These are phyloP conservation scores for Pelvicachromis taeniatus DNA, from an alignment of 2,113 vertebrate species.

Conservation along the genomic window DNA sequence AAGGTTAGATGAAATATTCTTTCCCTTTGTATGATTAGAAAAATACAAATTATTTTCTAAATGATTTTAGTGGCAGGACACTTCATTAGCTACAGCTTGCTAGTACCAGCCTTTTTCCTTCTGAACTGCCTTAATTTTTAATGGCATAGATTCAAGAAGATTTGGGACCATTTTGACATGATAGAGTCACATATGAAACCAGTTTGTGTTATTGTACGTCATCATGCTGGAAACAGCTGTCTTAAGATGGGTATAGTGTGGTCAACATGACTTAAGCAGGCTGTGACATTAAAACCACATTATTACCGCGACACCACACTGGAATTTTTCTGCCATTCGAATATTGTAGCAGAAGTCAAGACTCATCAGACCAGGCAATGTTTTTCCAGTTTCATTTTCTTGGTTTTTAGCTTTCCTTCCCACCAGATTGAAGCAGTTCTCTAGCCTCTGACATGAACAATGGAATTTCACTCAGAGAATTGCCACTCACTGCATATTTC, in stretches of 20 bases:
- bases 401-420: background rate
- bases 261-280: background rate
- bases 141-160: background rate
- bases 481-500: rapidly evolving
- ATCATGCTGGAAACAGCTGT: background rate
- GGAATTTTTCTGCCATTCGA: background rate
- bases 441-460: background rate
- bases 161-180: background rate
- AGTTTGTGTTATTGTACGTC: background rate
- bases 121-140: background rate
- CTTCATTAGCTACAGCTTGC: background rate
- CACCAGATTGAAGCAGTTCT: rapidly evolving
- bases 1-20: background rate
- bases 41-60: rapidly evolving
- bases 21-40: background rate
- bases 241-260: background rate
- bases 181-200: background rate
- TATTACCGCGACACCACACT: background rate
- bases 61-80: background rate
- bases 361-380: background rate
- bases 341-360: background rate
- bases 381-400: background rate
- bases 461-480: background rate
- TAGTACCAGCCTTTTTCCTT: background rate
- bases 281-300: background rate